These are phyloP conservation scores for Heteromurus nitidus DNA, from an alignment of 2,888 invertebrate genomes.

Conservation along the genomic window DNA sequence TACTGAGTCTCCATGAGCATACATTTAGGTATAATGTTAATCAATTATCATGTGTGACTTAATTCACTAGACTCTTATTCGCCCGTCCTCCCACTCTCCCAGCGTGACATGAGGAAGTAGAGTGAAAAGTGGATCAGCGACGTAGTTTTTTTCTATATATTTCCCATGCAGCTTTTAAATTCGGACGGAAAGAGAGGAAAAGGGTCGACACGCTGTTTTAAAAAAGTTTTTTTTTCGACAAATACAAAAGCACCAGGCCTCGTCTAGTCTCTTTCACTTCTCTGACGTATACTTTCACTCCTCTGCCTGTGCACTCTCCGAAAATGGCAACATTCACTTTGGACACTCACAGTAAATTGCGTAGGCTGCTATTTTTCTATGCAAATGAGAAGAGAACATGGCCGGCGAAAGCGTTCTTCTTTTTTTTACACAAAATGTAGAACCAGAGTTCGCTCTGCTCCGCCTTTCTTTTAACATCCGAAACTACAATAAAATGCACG, in stretches of 20 bases:
- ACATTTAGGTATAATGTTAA: too few species aligned
- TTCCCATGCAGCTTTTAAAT: too few species aligned
- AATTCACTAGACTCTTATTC: constrained; percentile 9
- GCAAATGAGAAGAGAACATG: constrained; percentile 41
- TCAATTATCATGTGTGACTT: constrained; percentile 45
- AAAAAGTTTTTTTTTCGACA: neutral
- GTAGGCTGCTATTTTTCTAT: constrained; percentile 36
- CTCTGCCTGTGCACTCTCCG: neutral
- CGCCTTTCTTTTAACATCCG: too few species aligned
- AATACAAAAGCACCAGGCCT: constrained; percentile 3
- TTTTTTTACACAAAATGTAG: too few species aligned
- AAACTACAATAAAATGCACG: neutral
- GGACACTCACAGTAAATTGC: constrained; percentile 1
- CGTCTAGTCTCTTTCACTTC: neutral
- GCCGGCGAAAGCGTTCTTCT: too few species aligned
- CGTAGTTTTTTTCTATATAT: too few species aligned
- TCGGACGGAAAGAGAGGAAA: neutral
- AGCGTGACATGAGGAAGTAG: neutral
- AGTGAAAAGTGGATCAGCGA: too few species aligned
- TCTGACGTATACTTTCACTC: constrained; percentile 3
- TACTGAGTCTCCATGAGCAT: too few species aligned
- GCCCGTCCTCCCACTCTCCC: neutral
- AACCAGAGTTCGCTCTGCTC: too few species aligned
- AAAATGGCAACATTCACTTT: constrained; percentile 33
- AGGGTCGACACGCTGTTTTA: neutral